Base-by-base conservation (phyloP, 2,113 vertebrate species). In the Okapia johnstoni region DNA sequence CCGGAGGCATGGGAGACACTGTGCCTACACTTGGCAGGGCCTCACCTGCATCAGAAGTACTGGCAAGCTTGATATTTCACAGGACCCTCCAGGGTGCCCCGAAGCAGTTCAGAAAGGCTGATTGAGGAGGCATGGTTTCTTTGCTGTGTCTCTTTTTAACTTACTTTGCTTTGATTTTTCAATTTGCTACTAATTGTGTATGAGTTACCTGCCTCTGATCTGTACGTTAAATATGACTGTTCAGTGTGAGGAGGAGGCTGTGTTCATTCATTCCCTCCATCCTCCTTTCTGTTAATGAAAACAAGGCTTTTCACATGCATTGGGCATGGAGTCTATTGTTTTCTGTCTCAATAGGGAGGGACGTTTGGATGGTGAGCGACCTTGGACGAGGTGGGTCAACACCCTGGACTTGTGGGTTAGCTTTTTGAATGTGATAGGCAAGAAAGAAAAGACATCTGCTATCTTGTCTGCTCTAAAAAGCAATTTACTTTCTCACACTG, bases 121-220 rank as follows among this genome's bases (percentile, higher is more conserved):
- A 86, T 81, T 91, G 90, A 91, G 93, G 14, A 89, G 85, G 60
- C 54, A 23, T 1, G 0, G 94, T 90, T 81, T 87, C 66, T 97
- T 93, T 93, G 81, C 88, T 13, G 5, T 46, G 40, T 88, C 77
- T 96, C 88, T 89, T 96, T 97, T 96, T 57, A 98, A 94, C 97
- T 95, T 80, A 36, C 11, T 98, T 97, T 63, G 46, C 94, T 97
- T 97, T 98, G 97, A 95, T 98, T 95, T 97, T 86, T 48, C 52
- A 6, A 66, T 92, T 97, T 97, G 91, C 88, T 76, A 40, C 95
- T 73, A 91, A 97, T 46, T 11, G 1, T 50, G 61, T 91, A 12
- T 19, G 30, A 84, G 60, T 57, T 86, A 95, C 93, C 95, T 94
- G 93, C 60, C 60, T 94, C 93, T 98, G 98, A 97, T 97, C 97